Conservation (phyloP, 2,888 invertebrate genomes). For the Taphrorychus bicolor region DNA sequence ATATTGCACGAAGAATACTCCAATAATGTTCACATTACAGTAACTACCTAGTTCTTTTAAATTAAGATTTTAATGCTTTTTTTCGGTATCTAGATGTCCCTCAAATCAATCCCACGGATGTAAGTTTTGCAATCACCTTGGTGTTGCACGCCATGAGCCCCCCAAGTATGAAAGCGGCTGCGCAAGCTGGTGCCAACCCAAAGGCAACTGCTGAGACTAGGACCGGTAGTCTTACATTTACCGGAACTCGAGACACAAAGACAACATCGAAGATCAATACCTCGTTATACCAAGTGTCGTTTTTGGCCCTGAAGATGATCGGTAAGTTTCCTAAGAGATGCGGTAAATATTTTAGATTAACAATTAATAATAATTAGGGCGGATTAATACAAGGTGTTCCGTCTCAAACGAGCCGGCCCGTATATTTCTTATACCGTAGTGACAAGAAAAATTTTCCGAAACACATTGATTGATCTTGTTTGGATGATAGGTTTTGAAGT, state of each 20-base stretch:
- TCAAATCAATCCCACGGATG: slow-evolving; percentile 86
- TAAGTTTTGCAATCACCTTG: slow-evolving; percentile 88
- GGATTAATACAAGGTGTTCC: too few relatives aligned
- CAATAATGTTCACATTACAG: too few relatives aligned
- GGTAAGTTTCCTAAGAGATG: slow-evolving; percentile 12
- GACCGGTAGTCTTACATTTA: slow-evolving; percentile 82
- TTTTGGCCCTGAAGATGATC: slow-evolving; percentile 91
- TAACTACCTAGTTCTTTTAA: too few relatives aligned
- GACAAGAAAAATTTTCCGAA: too few relatives aligned
- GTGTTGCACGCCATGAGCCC: slow-evolving; percentile 88
- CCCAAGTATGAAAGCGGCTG: slow-evolving; percentile 74
- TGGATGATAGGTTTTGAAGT: too few relatives aligned
- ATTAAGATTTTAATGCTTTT: too few relatives aligned
- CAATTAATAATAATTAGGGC: too few relatives aligned
- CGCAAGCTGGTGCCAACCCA: slow-evolving; percentile 71
- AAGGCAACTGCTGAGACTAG: slow-evolving; percentile 74
- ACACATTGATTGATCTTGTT: too few relatives aligned
- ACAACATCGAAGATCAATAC: slow-evolving; percentile 79
- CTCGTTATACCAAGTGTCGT: slow-evolving; percentile 83
- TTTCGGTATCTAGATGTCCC: slow-evolving; percentile 65
- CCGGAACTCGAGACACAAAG: slow-evolving; percentile 78
- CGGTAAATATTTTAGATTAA: background rate
- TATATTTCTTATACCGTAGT: too few relatives aligned
- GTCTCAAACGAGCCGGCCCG: too few relatives aligned
- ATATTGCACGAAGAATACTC: too few relatives aligned